phyloP scores from a whole-genome alignment of 2,888 invertebrate genomes.

The Andrena hattorfiana region DNA sequence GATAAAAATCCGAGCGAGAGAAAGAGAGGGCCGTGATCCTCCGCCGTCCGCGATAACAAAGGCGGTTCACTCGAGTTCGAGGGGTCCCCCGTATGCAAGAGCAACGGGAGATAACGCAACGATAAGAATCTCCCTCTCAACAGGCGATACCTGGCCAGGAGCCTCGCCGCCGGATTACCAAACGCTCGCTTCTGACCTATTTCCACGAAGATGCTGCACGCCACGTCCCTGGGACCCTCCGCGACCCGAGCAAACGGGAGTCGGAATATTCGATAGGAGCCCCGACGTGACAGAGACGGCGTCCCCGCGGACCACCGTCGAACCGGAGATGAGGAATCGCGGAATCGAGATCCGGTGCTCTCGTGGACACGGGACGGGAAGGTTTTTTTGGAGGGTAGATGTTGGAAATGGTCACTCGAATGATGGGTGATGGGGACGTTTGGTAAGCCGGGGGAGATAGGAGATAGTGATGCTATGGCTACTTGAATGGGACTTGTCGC shows the following conservation, averaged over 20 bases:
- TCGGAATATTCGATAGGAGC: too few species aligned
- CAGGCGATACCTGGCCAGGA: conserved; percentile 54
- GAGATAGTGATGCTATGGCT: not conserved
- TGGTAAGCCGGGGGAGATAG: not conserved
- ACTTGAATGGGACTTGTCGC: conserved; percentile 15
- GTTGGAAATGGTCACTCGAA: conserved; percentile 44
- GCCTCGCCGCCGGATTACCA: conserved; percentile 29
- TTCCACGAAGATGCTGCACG: conserved; percentile 46
- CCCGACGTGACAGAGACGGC: not conserved
- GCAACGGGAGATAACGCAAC: conserved; percentile 44
- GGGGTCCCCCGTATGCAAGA: conserved; percentile 26
- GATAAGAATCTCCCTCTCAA: conserved; percentile 59
- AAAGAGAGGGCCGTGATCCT: conserved; percentile 18
- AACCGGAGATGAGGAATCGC: too few species aligned
- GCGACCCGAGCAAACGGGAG: not conserved
- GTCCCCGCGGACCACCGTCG: not conserved
- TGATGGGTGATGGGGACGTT: not conserved
- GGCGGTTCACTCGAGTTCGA: conserved; percentile 27
- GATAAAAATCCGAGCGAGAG: conserved; percentile 42
- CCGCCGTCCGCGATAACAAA: conserved; percentile 34
- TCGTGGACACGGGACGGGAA: not conserved
- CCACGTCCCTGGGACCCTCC: not conserved
- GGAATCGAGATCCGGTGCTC: not conserved
- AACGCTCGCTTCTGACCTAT: conserved; percentile 58
- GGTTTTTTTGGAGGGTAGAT: not conserved